Base-by-base conservation (phyloP, 1,140 invertebrate species). In the Archivesica marissinica region DNA sequence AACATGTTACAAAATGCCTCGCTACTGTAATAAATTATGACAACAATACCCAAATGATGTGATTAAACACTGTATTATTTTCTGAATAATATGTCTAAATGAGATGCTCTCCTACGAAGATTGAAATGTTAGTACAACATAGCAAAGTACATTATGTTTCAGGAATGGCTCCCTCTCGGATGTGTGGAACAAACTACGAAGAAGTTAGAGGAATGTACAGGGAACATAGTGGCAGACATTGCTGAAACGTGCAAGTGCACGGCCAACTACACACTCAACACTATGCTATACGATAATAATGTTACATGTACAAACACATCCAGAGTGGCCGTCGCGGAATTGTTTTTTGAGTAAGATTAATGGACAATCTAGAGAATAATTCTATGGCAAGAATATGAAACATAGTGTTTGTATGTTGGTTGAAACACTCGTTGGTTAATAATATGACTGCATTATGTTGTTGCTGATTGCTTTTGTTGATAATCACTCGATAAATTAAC, bases 161-260 rank as follows among this genome's bases (percentile, higher is more conserved):
- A 82, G 79, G 79, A 82, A 59, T 82, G 79, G 79, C 9, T 41
- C n/a, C 11, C 35, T 11, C 68, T 82, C 0, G 79, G 79, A 7
- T 82, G 79, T 28, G 44, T 47, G 41, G 50, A 72, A 30, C 33
- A 59, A 33, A 82, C 79, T 30, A n/a, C 39, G 23, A 82, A 74
- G 38, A 56, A 72, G 38, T n/a, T 82, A 7, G 30, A 7, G 13
- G 47, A 72, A 33, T 82, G 79, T 39, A 70, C 39, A 0, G 64
- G 35, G 4, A 82, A 70, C 38, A n/a, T 25, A 41, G 41, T 50
- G 9, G 38, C n/a, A 20, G 59, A 66, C 38, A 39, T n/a, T 9
- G 7, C 66, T 20, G 25, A 25, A 20, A 56, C 41, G 20, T 82
- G 79, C 33, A 1, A 39, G 23, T 82, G 79, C 33, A 52, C 35